Base-by-base conservation (phyloP, 2,797 vertebrate genomes). In the Alectoris magna region DNA sequence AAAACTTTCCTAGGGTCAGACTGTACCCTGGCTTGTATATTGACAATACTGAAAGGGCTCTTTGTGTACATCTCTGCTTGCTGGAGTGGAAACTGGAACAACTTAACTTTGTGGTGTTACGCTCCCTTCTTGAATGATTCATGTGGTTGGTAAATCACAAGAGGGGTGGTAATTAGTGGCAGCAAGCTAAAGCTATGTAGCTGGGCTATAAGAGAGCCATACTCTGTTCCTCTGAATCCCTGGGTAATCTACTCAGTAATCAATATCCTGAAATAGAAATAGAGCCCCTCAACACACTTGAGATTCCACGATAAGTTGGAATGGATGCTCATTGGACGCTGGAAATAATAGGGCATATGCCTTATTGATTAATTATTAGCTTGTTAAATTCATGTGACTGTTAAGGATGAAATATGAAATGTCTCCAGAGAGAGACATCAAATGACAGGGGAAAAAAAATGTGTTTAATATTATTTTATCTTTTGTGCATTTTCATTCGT, bases 91-190 rank as follows among this genome's bases (percentile, higher is more conserved):
- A 91, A 91, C 62, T 71, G 72, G 71, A 88, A 77, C 62, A 79
- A 88, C 87, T 82, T 79, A 88, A 88, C 62, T 62, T 94, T 38
- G 53, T 71, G 81, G 75, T 46, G 36, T 90, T 88, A 62, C 34
- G 39, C 7, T 77, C 24, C n/a, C 79, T 79, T 49, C 90, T 69
- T 72, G 62, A 87, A 43, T 87, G 88, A 85, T 48, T 94, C 62
- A 56, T 39, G 17, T 27, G 22, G 31, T 29, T 55, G 38, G 46
- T 64, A 94, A 94, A 49, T 74, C 41, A 60, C 44, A 49, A 55
- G 23, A 63, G 10, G 15, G 11, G 12, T 59, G 26, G 58, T 88
- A 1, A 0, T 46, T 56, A 84, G 36, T 12, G 70, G 39, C 4
- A 39, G 29, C 86, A 79, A 94, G 9, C 21, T 75, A 39, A 86